phyloP scores from a whole-genome alignment of 2,888 invertebrate genomes.

The Gortyna flavago region DNA sequence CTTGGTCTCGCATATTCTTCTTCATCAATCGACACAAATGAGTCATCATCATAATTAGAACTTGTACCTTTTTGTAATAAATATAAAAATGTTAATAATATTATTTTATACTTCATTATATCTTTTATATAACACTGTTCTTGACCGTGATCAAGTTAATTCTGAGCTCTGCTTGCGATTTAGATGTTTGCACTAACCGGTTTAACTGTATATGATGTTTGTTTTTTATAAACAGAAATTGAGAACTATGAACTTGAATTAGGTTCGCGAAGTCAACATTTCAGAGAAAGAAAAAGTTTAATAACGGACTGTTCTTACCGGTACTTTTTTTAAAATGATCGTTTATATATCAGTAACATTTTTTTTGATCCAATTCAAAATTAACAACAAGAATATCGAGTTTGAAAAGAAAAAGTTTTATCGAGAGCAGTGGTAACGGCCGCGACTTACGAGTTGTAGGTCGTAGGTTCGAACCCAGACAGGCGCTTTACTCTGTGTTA shows the following conservation, averaged over 20 bases:
- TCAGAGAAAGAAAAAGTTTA: conserved; percentile 14
- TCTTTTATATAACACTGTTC: conserved; percentile 57
- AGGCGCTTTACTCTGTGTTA: no score
- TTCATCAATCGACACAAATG: conserved; percentile 65
- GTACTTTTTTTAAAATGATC: conserved; percentile 10
- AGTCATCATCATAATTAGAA: conserved; percentile 65
- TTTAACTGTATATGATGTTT: conserved; percentile 57
- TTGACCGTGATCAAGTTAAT: conserved; percentile 64
- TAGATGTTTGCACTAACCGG: conserved; percentile 59
- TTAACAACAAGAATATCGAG: conserved; percentile 4
- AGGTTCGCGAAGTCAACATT: conserved; percentile 18
- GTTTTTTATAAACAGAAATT: conserved; percentile 44
- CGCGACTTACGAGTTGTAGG: no score
- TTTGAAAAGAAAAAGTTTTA: no score
- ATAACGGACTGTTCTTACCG: conserved; percentile 27
- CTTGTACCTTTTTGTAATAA: conserved; percentile 48
- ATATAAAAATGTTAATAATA: conserved; percentile 47
- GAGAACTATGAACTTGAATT: conserved; percentile 65
- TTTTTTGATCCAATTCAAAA: conserved; percentile 14
- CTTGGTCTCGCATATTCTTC: conserved; percentile 72
- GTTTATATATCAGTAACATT: background rate
- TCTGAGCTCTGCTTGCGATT: conserved; percentile 60
- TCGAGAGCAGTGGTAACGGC: no score
- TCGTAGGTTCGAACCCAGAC: no score
- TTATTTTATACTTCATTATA: conserved; percentile 51